Percentiles rank a stretch among this genome's conserved stretches.
These are phyloP conservation scores for Sus scrofa DNA, from an alignment of 2,113 vertebrate genomes.

Conservation along the genomic window DNA sequence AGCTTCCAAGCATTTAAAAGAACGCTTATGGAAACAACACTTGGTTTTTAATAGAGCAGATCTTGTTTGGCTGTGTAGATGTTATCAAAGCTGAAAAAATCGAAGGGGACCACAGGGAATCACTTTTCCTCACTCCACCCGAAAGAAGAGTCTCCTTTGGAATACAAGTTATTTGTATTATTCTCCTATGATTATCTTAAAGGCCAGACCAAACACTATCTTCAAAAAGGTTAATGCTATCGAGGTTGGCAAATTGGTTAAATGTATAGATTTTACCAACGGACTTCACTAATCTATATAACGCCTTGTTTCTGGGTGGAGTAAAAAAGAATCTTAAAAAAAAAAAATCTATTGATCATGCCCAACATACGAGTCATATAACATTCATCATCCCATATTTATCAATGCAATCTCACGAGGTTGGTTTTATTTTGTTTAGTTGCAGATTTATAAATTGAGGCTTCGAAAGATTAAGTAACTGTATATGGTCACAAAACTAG, in stretches of 20 bases:
- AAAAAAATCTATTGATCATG: background rate
- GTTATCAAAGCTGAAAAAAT: background rate
- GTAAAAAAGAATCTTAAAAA: background rate
- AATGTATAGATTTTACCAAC: background rate
- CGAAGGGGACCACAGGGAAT: background rate
- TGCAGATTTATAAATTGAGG: background rate
- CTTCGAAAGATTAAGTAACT: background rate
- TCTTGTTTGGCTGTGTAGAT: background rate
- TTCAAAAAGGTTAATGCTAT: background rate
- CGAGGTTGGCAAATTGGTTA: background rate
- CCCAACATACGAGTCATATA: background rate
- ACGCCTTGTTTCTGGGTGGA: background rate
- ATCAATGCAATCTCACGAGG: background rate
- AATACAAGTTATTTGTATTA: background rate
- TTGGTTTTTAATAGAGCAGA: background rate
- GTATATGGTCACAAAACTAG: background rate
- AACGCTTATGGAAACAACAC: background rate
- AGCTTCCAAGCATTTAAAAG: background rate
- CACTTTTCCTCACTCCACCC: background rate
- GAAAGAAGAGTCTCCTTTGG: background rate
- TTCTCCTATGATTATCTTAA: background rate
- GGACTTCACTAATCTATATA: background rate
- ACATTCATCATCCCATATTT: background rate
- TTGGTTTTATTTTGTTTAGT: background rate
- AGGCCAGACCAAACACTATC: background rate